phyloP scores from a whole-genome alignment of 2,797 vertebrate genomes.

The Paedocypris micromegethes region DNA sequence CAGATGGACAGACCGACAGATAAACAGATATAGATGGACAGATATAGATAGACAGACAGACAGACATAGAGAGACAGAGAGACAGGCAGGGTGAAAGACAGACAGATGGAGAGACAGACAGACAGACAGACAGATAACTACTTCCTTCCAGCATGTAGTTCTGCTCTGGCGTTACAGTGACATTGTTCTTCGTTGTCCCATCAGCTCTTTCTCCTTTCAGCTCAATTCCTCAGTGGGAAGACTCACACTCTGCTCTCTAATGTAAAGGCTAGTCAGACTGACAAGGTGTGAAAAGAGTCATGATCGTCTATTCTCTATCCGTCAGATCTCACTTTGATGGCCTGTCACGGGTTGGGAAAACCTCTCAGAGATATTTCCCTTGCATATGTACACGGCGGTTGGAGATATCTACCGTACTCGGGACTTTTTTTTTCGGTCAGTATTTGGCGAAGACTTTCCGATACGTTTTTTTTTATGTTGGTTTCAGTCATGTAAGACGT shows the following conservation, averaged over 20 bases:
- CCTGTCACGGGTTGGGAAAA: constrained; percentile 52
- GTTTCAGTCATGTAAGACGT: background rate
- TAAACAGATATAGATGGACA: too few species aligned
- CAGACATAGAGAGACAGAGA: too few species aligned
- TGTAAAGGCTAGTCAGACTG: constrained; percentile 59
- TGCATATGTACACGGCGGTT: constrained; percentile 10
- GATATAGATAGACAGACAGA: too few species aligned
- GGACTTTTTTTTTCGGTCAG: too few species aligned
- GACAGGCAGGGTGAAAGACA: too few species aligned
- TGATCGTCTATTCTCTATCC: constrained; percentile 61
- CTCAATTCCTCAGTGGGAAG: constrained; percentile 35
- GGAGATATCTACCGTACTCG: constrained; percentile 22
- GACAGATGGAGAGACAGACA: too few species aligned
- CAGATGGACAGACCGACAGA: too few species aligned
- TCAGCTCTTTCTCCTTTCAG: constrained; percentile 1
- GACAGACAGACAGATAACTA: too few species aligned
- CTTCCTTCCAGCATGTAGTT: too few species aligned
- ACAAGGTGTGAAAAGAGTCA: constrained; percentile 70
- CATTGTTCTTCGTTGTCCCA: too few species aligned
- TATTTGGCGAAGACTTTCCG: constrained; percentile 16
- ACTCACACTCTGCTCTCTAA: constrained; percentile 39
- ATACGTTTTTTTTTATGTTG: background rate
- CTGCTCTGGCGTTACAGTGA: too few species aligned
- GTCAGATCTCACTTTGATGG: constrained; percentile 68
- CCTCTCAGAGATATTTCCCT: constrained; percentile 23